These are phyloP conservation scores for Aphelenchoides besseyi DNA, from an alignment of 1,140 invertebrate species.

Conservation along the genomic window DNA sequence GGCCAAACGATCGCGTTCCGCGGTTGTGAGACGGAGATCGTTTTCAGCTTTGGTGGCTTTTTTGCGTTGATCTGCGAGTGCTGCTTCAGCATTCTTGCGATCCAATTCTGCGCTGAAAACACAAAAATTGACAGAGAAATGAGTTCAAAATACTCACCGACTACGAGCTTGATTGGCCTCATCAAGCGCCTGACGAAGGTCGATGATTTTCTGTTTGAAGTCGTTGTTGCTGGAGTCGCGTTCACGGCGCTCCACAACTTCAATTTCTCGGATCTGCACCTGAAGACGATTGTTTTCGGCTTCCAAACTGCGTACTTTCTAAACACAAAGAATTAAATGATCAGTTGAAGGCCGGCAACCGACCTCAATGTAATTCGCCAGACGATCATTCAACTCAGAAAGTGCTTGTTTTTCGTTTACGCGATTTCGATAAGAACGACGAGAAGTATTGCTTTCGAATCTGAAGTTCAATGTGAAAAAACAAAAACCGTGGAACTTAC, in stretches of 20 bases:
- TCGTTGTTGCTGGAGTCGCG: slow-evolving; percentile 29
- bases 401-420: slow-evolving; percentile 41
- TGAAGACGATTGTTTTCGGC: slow-evolving; percentile 42
- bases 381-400: slow-evolving; percentile 46
- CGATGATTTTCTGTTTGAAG: slow-evolving; percentile 48
- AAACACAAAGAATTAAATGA: slow-evolving; percentile 9
- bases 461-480: not conserved
- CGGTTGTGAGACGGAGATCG: not conserved
- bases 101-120: slow-evolving; percentile 7
- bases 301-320: slow-evolving; percentile 45
- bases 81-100: slow-evolving; percentile 3
- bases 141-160: not conserved
- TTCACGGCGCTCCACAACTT: slow-evolving; percentile 46
- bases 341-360: too few relatives aligned
- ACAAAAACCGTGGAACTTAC: not conserved
- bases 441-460: not conserved
- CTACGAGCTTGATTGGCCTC: slow-evolving; percentile 25
- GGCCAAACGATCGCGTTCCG: slow-evolving; percentile 34
- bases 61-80: not conserved
- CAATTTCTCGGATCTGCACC: slow-evolving; percentile 49
- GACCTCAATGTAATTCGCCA: slow-evolving; percentile 48
- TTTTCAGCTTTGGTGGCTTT: not conserved
- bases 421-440: not conserved
- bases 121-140: not conserved
- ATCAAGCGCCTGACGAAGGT: slow-evolving; percentile 34